These are phyloP conservation scores for Arremon brunneinucha DNA, from an alignment of 2,797 vertebrate species.

Conservation along the genomic window DNA sequence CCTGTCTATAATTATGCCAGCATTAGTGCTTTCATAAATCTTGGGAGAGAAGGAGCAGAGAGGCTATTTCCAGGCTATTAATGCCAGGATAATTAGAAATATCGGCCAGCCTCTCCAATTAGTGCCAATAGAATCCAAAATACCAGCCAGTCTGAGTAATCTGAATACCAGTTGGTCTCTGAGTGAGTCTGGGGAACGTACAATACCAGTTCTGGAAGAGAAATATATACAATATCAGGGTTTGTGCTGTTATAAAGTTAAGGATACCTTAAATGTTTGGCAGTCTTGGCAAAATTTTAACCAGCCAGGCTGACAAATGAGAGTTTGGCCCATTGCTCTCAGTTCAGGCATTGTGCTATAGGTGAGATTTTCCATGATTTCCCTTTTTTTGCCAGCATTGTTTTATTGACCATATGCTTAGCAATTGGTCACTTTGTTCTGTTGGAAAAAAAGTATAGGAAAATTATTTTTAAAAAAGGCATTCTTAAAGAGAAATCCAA, in stretches of 20 bases:
- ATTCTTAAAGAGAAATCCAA: background rate
- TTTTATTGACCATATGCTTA: background rate
- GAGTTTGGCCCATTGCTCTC: background rate
- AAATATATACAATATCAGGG: background rate
- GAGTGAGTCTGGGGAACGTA: background rate
- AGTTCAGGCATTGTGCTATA: background rate
- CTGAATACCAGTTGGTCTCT: slow-evolving; percentile 53
- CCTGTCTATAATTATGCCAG: slow-evolving; percentile 57
- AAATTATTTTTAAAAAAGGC: background rate
- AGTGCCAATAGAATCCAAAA: slow-evolving; percentile 61
- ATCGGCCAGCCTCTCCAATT: slow-evolving; percentile 63
- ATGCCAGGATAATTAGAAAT: slow-evolving; percentile 73
- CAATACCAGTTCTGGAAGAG: background rate
- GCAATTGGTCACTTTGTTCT: background rate
- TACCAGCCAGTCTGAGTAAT: slow-evolving; percentile 59
- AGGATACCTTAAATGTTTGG: background rate
- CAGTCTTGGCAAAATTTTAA: background rate
- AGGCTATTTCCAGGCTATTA: slow-evolving; percentile 67
- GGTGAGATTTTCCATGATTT: background rate
- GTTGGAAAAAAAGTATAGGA: background rate
- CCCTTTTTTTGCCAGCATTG: background rate
- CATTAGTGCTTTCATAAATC: slow-evolving; percentile 62
- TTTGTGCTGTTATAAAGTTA: background rate
- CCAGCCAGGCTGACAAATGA: background rate
- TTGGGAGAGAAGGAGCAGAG: slow-evolving; percentile 54